Evolutionary conservation across 2,113 vertebrate species (phyloP).

Genomic region (Xiphophorus hellerii): DNA sequence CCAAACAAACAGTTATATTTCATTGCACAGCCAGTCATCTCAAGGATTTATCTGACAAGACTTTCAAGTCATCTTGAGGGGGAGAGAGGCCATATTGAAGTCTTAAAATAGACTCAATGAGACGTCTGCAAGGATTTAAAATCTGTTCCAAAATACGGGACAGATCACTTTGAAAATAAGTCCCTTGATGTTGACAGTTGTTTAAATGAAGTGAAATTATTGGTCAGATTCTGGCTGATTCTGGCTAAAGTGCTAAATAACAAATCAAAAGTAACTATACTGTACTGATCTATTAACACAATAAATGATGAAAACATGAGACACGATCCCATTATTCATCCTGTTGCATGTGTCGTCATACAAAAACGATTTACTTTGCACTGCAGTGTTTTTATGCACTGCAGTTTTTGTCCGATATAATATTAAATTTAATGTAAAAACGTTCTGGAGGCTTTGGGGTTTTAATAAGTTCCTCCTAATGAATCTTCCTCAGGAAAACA

Average conservation of each 20-base stretch:
- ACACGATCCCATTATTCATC: too few relatives aligned
- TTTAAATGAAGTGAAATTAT: background rate
- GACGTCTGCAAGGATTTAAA: constrained; percentile 28
- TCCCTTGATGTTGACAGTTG: background rate
- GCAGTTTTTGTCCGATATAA: too few relatives aligned
- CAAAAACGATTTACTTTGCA: too few relatives aligned
- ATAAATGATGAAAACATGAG: too few relatives aligned
- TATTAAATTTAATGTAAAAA: too few relatives aligned
- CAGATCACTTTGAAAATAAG: background rate
- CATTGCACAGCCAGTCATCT: constrained; percentile 26
- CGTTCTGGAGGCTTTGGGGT: too few relatives aligned
- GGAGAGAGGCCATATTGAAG: constrained; percentile 13
- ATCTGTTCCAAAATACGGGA: background rate
- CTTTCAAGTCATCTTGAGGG: constrained; percentile 28
- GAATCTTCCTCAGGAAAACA: too few relatives aligned
- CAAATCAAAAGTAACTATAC: background rate
- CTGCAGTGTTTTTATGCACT: too few relatives aligned
- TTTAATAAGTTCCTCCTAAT: too few relatives aligned
- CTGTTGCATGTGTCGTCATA: too few relatives aligned
- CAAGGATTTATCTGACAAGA: constrained; percentile 13
- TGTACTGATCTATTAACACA: too few relatives aligned
- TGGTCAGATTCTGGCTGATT: background rate
- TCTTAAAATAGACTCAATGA: constrained; percentile 15
- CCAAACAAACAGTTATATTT: background rate
- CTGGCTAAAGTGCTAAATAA: background rate